These are phyloP conservation scores for Camponotus vicinus DNA, from an alignment of 1,140 invertebrate genomes.

Conservation along the genomic window DNA sequence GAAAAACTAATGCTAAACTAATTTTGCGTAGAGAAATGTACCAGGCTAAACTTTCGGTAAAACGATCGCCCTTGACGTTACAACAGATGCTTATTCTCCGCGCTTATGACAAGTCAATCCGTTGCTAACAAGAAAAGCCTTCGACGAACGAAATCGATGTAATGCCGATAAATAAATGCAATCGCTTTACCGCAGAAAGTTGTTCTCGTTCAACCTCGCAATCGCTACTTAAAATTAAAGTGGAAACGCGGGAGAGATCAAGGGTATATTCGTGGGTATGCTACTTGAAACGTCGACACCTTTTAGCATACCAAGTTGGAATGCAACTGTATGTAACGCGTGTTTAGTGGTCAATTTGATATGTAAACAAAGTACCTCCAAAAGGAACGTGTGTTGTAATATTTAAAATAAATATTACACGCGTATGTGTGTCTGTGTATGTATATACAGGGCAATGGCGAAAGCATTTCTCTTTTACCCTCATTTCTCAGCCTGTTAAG, in stretches of 20 bases:
- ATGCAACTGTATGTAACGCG: slow-evolving; percentile 77
- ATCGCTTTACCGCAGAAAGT: slow-evolving; percentile 27
- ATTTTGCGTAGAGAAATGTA: slow-evolving; percentile 58
- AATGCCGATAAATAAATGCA: neutral
- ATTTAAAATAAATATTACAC: slow-evolving; percentile 72
- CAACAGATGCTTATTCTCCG: slow-evolving; percentile 7
- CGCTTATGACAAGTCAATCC: neutral
- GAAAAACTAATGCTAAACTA: slow-evolving; percentile 47
- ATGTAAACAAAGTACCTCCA: slow-evolving; percentile 84
- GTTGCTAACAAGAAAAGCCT: slow-evolving; percentile 20
- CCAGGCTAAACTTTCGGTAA: slow-evolving; percentile 43
- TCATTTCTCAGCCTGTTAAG: slow-evolving; percentile 75
- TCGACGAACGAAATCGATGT: neutral
- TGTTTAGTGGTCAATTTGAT: slow-evolving; percentile 83
- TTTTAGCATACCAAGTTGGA: slow-evolving; percentile 71
- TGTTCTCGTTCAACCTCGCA: slow-evolving; percentile 39
- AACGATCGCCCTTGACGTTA: slow-evolving; percentile 27
- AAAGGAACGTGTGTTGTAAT: slow-evolving; percentile 77
- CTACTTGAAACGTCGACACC: slow-evolving; percentile 44
- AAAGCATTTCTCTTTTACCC: slow-evolving; percentile 62
- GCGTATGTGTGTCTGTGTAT: slow-evolving; percentile 16
- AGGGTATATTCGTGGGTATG: slow-evolving; percentile 69
- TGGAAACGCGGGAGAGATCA: slow-evolving; percentile 65
- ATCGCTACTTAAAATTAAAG: slow-evolving; percentile 55
- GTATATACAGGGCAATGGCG: slow-evolving; percentile 50